Evolutionary conservation across 2,797 vertebrate species (phyloP), one percentile per base, ranked within the genome.

Genomic region (Malurus leucopterus): DNA sequence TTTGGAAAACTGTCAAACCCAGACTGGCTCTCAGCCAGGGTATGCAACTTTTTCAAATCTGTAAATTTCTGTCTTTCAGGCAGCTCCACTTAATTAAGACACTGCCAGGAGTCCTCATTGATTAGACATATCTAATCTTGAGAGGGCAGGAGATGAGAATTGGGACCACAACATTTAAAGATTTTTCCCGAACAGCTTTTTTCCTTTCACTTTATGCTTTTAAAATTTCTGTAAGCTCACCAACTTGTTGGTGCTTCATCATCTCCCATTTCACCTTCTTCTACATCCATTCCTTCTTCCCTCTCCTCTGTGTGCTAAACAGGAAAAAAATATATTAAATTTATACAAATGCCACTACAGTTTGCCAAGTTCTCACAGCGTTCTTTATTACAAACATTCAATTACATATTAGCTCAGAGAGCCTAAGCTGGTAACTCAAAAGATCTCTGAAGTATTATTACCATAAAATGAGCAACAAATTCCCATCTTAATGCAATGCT

Each of bases 221-320:
- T 17, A 51, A 41, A 68, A 65, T 10, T 50, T 26, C 23, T 71
- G 34, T 30, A 88, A 74, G 61, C 97, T 97, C 83, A 99, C 99
- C 98, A 98, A 9, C 98, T 98, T 43, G 98, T 98, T n/a, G 99
- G 98, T 41, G 97, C 97, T 85, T 99, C 99, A 84, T 99, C 99
- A 90, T 99, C 99, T 87, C 99, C 99, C 98, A 99, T 99, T 96
- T 99, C 99, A 65, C 99, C 99, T 96, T 99, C 99, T 90, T 99
- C 99, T 61, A 99, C 98, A 2, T 99, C 99, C 98, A 99, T 99
- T 53, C 98, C 98, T 75, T 99, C 99, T 73, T 99, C 99, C 96
- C 98, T 98, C 70, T 99, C 98, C 83, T 99, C 99, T 0, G 97
- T 90, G 89, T 98, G 98, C 99, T 99, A 86, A 86, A 82, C 9